phyloP scores from a whole-genome alignment of 2,888 invertebrate genomes.

The Acanthococcus lagerstroemiae region DNA sequence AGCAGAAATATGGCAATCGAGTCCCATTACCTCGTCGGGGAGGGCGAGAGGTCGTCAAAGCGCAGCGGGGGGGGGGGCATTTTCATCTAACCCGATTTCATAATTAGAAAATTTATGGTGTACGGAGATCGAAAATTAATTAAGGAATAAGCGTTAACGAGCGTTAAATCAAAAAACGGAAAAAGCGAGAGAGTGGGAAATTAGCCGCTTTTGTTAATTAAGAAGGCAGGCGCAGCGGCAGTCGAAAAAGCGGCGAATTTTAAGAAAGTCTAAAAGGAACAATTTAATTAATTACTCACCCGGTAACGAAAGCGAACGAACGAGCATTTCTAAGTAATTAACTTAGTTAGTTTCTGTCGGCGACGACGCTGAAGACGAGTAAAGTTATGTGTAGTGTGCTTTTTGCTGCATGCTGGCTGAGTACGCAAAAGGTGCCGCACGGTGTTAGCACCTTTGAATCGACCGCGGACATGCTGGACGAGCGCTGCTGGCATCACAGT shows the following conservation, averaged over 20 bases:
- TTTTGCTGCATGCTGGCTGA: too few species aligned
- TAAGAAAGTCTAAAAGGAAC: conserved; percentile 16
- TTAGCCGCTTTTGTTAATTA: conserved; percentile 26
- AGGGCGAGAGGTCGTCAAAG: too few species aligned
- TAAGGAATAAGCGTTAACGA: conserved; percentile 23
- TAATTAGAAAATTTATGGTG: conserved; percentile 24
- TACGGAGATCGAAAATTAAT: conserved; percentile 25
- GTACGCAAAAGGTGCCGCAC: too few species aligned
- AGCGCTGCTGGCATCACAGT: too few species aligned
- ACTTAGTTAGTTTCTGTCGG: conserved; percentile 12
- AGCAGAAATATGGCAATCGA: too few species aligned
- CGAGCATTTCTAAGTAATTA: conserved; percentile 25
- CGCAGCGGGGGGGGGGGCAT: too few species aligned
- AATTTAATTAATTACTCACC: conserved; percentile 24
- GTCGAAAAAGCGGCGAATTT: conserved; percentile 4
- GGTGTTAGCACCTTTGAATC: too few species aligned
- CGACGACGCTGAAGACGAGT: neutral
- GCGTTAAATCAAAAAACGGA: conserved; percentile 12
- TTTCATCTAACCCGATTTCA: too few species aligned
- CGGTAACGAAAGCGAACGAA: conserved; percentile 9
- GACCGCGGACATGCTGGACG: too few species aligned
- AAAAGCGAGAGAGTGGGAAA: conserved; percentile 1
- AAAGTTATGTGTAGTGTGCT: too few species aligned
- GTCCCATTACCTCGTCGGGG: too few species aligned
- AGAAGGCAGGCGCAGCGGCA: conserved; percentile 7